Percentiles rank a stretch among this genome's conserved stretches.
Evolutionary conservation across 2,113 vertebrate species (phyloP).

Genomic region (Rhineura floridana): DNA sequence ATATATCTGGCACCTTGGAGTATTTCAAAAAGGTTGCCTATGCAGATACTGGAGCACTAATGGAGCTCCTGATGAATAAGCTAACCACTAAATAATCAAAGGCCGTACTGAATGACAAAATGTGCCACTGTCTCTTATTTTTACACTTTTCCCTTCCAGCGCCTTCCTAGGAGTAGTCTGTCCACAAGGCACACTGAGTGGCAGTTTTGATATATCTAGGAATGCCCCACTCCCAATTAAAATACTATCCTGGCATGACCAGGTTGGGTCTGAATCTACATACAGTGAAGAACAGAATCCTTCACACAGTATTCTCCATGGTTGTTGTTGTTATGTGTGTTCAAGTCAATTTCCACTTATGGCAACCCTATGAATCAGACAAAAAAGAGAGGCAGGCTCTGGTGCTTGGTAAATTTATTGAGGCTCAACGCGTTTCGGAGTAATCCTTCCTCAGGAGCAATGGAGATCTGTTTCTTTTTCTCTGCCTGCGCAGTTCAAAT

Average conservation of each 20-base stretch:
- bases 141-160: neutral
- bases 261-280: neutral
- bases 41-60: neutral
- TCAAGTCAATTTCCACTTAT: no score
- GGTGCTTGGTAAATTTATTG: no score
- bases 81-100: neutral
- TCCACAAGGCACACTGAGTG: neutral
- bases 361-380: no score
- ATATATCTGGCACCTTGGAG: neutral
- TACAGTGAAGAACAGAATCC: neutral
- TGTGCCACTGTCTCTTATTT: neutral
- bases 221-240: neutral
- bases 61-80: neutral
- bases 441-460: no score
- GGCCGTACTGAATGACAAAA: neutral
- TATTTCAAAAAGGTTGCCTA: neutral
- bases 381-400: no score
- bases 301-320: neutral
- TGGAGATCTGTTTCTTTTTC: no score
- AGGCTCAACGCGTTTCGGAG: no score
- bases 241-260: neutral
- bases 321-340: no score
- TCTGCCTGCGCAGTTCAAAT: no score
- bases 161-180: neutral
- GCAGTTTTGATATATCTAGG: neutral